phyloP scores from a whole-genome alignment of 2,888 invertebrate genomes.

The Hipparchia semele region DNA sequence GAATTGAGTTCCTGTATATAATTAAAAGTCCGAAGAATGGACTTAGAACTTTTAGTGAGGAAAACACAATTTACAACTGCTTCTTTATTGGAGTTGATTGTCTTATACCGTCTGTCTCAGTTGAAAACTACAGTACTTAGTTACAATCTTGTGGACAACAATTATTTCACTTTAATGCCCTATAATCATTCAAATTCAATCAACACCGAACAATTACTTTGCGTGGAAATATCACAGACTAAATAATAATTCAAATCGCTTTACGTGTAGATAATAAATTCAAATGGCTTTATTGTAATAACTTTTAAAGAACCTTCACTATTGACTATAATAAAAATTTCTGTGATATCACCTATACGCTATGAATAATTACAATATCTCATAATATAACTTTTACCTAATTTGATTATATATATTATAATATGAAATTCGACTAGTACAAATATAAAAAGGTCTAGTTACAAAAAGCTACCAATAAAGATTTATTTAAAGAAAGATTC shows the following conservation, averaged over 20 bases:
- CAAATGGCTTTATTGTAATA: not conserved
- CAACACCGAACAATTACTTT: constrained; percentile 1
- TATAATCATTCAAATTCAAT: not conserved
- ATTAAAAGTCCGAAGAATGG: too few relatives aligned
- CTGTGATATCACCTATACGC: constrained; percentile 1
- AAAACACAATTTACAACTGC: too few relatives aligned
- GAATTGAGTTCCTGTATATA: too few relatives aligned
- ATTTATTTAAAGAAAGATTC: not conserved
- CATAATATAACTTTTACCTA: not conserved
- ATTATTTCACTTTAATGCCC: not conserved
- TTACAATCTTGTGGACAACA: not conserved
- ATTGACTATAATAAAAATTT: not conserved
- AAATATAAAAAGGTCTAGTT: not conserved
- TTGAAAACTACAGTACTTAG: not conserved
- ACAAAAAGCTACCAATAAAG: constrained; percentile 1
- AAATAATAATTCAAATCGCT: not conserved
- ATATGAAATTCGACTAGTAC: not conserved
- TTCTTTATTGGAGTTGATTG: too few relatives aligned
- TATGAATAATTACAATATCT: constrained; percentile 2
- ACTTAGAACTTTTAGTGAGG: too few relatives aligned
- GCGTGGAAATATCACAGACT: constrained; percentile 15
- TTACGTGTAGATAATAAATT: not conserved
- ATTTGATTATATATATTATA: not conserved
- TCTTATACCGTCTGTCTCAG: too few relatives aligned
- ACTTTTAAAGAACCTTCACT: not conserved